Evolutionary conservation across 2,888 invertebrate species (phyloP).

Genomic region (Dicyrtomina minuta): DNA sequence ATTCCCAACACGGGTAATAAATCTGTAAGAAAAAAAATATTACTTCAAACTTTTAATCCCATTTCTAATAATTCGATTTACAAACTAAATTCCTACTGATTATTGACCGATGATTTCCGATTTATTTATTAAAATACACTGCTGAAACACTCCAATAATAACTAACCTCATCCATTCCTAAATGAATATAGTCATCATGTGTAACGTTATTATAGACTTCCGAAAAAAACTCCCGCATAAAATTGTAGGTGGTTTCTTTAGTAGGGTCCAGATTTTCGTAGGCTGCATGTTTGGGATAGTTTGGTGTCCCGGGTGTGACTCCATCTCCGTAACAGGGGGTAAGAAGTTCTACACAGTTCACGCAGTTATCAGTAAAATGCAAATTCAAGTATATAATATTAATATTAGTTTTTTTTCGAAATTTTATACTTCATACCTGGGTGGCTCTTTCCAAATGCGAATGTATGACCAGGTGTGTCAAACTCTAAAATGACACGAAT

Average conservation of each 20-base stretch:
- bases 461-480: slow-evolving; percentile 73
- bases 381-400: too few species aligned
- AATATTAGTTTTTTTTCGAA: too few species aligned
- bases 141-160: too few species aligned
- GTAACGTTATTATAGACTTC: slow-evolving; percentile 69
- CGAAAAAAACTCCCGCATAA: slow-evolving; percentile 67
- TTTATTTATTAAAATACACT: not conserved
- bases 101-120: too few species aligned
- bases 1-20: slow-evolving; percentile 50
- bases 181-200: slow-evolving; percentile 77
- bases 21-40: too few species aligned
- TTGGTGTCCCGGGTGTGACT: slow-evolving; percentile 56
- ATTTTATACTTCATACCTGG: too few species aligned
- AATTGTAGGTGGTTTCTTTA: slow-evolving; percentile 65
- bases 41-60: too few species aligned
- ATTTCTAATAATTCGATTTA: too few species aligned
- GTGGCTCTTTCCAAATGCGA: slow-evolving; percentile 39
- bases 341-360: slow-evolving; percentile 69
- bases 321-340: slow-evolving; percentile 68
- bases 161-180: slow-evolving; percentile 87
- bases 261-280: slow-evolving; percentile 82
- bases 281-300: slow-evolving; percentile 59
- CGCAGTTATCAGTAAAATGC: too few species aligned
- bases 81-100: too few species aligned
- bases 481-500: slow-evolving; percentile 88